These are phyloP conservation scores for Crypturellus undulatus DNA, from an alignment of 2,113 vertebrate genomes.

Conservation along the genomic window DNA sequence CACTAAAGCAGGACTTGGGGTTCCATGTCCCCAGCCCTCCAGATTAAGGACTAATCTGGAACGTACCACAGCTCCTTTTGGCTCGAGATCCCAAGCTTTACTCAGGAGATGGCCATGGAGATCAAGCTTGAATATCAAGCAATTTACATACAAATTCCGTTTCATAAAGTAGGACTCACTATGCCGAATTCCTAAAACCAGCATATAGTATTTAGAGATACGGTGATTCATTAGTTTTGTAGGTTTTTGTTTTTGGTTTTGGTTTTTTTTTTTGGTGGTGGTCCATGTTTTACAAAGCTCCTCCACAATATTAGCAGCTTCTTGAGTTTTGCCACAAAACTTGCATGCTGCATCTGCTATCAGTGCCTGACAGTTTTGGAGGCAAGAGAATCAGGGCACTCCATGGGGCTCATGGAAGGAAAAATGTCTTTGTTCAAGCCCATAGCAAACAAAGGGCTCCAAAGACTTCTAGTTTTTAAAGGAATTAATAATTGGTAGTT, in stretches of 20 bases:
- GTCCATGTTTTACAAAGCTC: not conserved
- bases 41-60: not conserved
- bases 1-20: not conserved
- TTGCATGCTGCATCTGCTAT: not conserved
- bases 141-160: not conserved
- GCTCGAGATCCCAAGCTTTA: not conserved
- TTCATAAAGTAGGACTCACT: not conserved
- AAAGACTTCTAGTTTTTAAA: not conserved
- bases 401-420: not conserved
- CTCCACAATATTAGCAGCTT: not conserved
- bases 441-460: not conserved
- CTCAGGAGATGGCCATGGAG: not conserved
- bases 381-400: not conserved
- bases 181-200: not conserved
- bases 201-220: not conserved
- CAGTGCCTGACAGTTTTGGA: not conserved
- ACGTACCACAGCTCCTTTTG: not conserved
- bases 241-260: not conserved
- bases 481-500: not conserved
- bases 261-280: not conserved
- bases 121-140: not conserved
- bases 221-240: not conserved
- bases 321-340: not conserved
- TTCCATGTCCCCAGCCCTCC: accelerated
- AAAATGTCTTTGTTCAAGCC: not conserved